These are phyloP conservation scores for Meteorus sp. DNA, from an alignment of 1,140 invertebrate species.

Conservation along the genomic window DNA sequence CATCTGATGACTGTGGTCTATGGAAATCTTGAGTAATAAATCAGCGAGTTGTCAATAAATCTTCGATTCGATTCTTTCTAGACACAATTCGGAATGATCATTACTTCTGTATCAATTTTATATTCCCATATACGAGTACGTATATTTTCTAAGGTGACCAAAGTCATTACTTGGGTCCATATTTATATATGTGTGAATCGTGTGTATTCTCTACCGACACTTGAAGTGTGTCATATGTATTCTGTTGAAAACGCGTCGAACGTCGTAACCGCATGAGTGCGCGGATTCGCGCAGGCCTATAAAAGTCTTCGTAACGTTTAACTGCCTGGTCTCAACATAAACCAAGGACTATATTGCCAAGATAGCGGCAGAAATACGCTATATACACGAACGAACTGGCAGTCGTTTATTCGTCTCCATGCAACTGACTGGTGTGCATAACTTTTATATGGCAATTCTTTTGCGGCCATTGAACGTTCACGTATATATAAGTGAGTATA, in stretches of 20 bases:
- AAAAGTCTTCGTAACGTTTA: conserved; percentile 43
- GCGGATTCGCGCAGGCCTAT: conserved; percentile 38
- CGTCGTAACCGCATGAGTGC: conserved; percentile 32
- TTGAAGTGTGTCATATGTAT: conserved; percentile 14
- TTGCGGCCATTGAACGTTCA: conserved; percentile 59
- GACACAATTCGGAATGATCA: too few species aligned
- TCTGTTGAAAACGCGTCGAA: conserved; percentile 18
- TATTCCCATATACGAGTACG: too few species aligned
- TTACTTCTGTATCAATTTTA: too few species aligned
- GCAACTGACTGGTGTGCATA: conserved; percentile 17
- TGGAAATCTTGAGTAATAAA: too few species aligned
- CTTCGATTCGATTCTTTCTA: too few species aligned
- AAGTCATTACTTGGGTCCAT: too few species aligned
- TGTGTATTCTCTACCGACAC: conserved; percentile 1
- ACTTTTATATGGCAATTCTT: conserved; percentile 11
- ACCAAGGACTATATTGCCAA: conserved; percentile 41
- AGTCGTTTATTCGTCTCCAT: conserved; percentile 31
- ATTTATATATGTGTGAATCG: too few species aligned
- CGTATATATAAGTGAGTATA: conserved; percentile 5
- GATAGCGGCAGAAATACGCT: conserved; percentile 38
- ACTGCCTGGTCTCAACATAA: conserved; percentile 39
- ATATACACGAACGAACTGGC: conserved; percentile 28
- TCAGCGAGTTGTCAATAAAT: too few species aligned
- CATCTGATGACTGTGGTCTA: too few species aligned
- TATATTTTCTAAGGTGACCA: too few species aligned